phyloP scores from a whole-genome alignment of 2,888 invertebrate genomes.

The Dryobotodes eremita region DNA sequence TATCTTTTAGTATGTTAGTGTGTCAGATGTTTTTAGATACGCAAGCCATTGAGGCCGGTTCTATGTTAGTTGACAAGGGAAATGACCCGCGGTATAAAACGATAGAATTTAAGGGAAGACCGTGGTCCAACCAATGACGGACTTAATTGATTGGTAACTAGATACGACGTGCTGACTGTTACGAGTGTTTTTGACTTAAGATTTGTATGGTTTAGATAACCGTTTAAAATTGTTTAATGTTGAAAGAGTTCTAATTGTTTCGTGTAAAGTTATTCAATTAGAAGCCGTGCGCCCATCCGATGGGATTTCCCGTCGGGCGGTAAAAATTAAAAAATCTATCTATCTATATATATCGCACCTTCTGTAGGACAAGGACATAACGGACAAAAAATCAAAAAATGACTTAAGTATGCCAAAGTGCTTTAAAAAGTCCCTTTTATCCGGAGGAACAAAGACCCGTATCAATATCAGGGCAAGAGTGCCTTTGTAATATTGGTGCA shows the following conservation, averaged over 20 bases:
- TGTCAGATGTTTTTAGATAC: slow-evolving; percentile 56
- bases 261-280: not conserved
- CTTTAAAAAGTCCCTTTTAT: too few species aligned
- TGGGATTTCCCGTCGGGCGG: too few species aligned
- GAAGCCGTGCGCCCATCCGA: too few species aligned
- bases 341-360: too few species aligned
- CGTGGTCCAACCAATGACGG: slow-evolving; percentile 25
- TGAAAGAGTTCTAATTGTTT: not conserved
- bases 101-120: slow-evolving; percentile 45
- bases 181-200: not conserved
- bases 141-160: slow-evolving; percentile 34
- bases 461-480: too few species aligned
- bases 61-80: slow-evolving; percentile 57
- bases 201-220: not conserved
- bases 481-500: too few species aligned
- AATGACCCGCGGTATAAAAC: slow-evolving; percentile 31
- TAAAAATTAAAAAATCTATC: too few species aligned
- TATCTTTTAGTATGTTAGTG: slow-evolving; percentile 9
- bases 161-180: slow-evolving; percentile 34
- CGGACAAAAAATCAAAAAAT: too few species aligned
- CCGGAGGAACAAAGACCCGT: too few species aligned
- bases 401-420: too few species aligned
- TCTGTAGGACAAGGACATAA: too few species aligned
- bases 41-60: slow-evolving; percentile 46
- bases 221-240: not conserved